Conservation (phyloP, 1,140 invertebrate genomes). For the Whitmania pigra region DNA sequence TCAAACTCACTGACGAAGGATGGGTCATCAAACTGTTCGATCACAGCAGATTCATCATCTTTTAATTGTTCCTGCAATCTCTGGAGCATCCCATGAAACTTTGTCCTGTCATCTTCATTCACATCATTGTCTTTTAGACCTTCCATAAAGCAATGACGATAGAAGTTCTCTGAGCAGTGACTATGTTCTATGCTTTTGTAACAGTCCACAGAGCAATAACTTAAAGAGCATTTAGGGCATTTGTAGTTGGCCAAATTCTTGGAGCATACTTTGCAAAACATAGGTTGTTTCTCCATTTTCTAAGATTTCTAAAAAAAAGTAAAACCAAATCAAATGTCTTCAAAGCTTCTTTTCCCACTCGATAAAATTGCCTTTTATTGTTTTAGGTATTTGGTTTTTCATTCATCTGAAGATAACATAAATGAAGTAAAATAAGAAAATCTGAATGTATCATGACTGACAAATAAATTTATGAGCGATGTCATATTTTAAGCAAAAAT, state of each 20-base stretch:
- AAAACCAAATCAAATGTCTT: not conserved
- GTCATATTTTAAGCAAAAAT: too few species aligned
- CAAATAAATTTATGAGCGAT: not conserved
- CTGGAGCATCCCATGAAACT: conserved; percentile 61
- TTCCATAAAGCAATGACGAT: conserved; percentile 62
- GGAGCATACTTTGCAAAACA: conserved; percentile 28
- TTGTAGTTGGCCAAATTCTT: conserved; percentile 47
- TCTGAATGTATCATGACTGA: not conserved
- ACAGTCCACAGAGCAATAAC: conserved; percentile 68
- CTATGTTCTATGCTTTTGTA: conserved; percentile 63
- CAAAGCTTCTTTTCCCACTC: conserved; percentile 17
- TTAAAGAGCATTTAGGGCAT: conserved; percentile 68
- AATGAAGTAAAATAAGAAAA: conserved; percentile 10
- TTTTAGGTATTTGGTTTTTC: conserved; percentile 9
- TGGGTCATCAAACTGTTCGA: conserved; percentile 22
- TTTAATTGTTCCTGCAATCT: conserved; percentile 44
- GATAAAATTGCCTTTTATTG: conserved; percentile 16
- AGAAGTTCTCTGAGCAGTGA: conserved; percentile 74
- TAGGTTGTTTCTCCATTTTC: too few species aligned
- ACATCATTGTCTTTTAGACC: conserved; percentile 46
- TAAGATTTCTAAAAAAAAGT: not conserved
- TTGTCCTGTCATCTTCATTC: conserved; percentile 34
- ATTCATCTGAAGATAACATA: conserved; percentile 12
- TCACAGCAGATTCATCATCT: conserved; percentile 16
- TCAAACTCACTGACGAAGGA: conserved; percentile 22